Percentiles rank a stretch among this genome's conserved stretches.
These are phyloP conservation scores for Spisula subtruncata DNA, from an alignment of 2,888 invertebrate species.

Conservation along the genomic window DNA sequence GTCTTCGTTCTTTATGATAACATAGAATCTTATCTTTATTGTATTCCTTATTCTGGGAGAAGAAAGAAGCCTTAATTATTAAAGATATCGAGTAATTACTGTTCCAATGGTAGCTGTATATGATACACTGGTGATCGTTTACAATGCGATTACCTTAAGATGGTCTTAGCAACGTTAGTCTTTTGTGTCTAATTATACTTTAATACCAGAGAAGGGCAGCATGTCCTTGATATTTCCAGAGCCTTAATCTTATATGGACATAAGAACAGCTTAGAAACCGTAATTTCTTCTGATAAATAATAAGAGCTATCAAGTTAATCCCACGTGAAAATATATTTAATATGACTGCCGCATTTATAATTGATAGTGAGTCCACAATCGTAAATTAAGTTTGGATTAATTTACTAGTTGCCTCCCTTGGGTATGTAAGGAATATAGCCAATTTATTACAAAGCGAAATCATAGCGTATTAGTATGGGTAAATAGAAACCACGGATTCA, in stretches of 20 bases:
- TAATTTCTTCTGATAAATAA: constrained; percentile 37
- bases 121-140: constrained; percentile 23
- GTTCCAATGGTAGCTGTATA: neutral
- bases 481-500: neutral
- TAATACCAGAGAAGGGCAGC: neutral
- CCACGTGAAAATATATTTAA: constrained; percentile 36
- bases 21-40: neutral
- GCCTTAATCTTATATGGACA: constrained; percentile 20
- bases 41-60: neutral
- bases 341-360: constrained; percentile 44
- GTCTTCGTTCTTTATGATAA: neutral
- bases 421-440: constrained; percentile 24
- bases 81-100: neutral
- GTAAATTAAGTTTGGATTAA: constrained; percentile 50
- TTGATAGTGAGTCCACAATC: constrained; percentile 50
- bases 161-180: neutral
- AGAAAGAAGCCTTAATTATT: constrained; percentile 20
- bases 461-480: neutral
- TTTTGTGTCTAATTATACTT: constrained; percentile 23
- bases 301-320: constrained; percentile 54
- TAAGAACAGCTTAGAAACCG: constrained; percentile 35
- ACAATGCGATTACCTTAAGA: neutral
- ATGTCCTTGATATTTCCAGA: constrained; percentile 16
- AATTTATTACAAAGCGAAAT: constrained; percentile 38
- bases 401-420: constrained; percentile 49